Base-by-base conservation (phyloP, 92 coral and sea anemone species). In the Epizoanthus illoricatus region DNA sequence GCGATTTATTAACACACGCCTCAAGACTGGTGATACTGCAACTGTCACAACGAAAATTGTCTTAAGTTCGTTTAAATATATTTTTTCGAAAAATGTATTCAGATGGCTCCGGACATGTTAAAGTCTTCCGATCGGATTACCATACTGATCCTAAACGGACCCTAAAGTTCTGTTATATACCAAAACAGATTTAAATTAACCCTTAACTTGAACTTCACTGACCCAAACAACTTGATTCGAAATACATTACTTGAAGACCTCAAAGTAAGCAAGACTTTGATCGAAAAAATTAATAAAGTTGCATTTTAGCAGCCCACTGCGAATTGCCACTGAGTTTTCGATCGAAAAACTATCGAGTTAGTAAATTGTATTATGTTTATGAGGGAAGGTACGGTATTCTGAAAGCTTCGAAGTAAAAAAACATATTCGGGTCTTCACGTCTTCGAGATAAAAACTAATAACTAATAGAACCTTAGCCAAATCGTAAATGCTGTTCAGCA, bases 161-260 rank as follows among this genome's bases (percentile, higher is more conserved):
- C 73, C 20, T 68, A 68, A 33, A 68, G 18, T 68, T 36, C 49
- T 68, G 49, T 39, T 68, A 39, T 52, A 68, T 16, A 67, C 19
- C 73, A 68, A 68, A 68, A 68, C 73, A 39, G 73, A 17, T 39
- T 68, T 39, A 43, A 39, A 68, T 16, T 68, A 43, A 19, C 23
- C 23, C 73, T 33, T 33, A 68, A 41, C 40, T 41, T 36, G 43
- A 19, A 5, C 41, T 68, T 36, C 5, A 39, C 41, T 68, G 1
- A 39, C 0, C 20, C n/a, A 36, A 68, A 33, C 19, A 68, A 17
- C 21, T 16, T 24, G 23, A 68, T 43, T 39, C 21, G 9, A 36
- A 52, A 43, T 68, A 33, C 45, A 39, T 7, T 68, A 68, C 45
- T 19, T 68, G 7, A 68, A 21, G 20, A 11, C 7, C 73, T 68